Percentiles rank a stretch among this genome's conserved stretches.
Evolutionary conservation across 2,113 vertebrate genomes (phyloP).

Genomic region (Zosterops hypoxanthus): DNA sequence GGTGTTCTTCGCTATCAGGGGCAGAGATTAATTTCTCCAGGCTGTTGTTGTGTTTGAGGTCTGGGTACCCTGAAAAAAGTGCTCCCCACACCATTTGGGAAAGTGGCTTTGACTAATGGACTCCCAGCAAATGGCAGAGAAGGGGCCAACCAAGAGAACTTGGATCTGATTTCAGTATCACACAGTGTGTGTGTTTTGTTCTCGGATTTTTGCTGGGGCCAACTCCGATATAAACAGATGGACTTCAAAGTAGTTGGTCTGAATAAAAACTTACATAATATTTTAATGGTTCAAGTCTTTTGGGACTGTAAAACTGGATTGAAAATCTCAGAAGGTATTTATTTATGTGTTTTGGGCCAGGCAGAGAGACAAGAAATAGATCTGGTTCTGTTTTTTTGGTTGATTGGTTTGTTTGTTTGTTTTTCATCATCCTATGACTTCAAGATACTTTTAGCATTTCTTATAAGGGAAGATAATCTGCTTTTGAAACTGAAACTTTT

Average conservation of each 20-base stretch:
- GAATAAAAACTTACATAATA: conserved; percentile 57
- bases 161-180: conserved; percentile 32
- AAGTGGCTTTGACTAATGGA: not conserved
- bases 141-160: not conserved
- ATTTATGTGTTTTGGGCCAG: conserved; percentile 8
- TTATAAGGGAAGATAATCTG: not conserved
- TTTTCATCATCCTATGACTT: not conserved
- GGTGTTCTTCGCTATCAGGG: not conserved
- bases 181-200: conserved; percentile 50
- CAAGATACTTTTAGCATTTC: not conserved
- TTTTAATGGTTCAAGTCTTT: conserved; percentile 44
- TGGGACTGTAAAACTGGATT: conserved; percentile 35
- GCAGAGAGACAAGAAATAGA: not conserved
- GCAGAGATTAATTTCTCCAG: not conserved
- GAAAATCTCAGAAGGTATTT: conserved; percentile 33
- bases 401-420: not conserved
- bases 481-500: not conserved
- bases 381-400: not conserved
- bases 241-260: conserved; percentile 59
- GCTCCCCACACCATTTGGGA: not conserved
- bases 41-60: not conserved
- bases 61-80: not conserved
- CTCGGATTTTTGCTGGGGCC: conserved; percentile 33
- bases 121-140: not conserved
- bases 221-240: conserved; percentile 47